Percentiles rank a stretch among this genome's conserved stretches.
Evolutionary conservation across 2,113 vertebrate genomes (phyloP).

Genomic region (Caretta caretta): DNA sequence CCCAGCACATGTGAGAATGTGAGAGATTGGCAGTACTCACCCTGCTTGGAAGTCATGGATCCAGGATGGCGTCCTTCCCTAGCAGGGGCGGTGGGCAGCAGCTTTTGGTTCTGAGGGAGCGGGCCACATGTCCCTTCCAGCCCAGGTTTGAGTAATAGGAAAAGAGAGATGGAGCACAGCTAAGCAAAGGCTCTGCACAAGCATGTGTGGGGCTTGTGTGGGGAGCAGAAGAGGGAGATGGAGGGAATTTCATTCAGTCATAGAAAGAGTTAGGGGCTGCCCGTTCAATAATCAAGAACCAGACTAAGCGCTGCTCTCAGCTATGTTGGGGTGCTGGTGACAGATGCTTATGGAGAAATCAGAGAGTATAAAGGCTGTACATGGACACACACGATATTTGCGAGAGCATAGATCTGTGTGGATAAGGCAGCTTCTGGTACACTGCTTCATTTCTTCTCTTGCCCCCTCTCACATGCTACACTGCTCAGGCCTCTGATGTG

Average conservation of each 20-base stretch:
- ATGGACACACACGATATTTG: not conserved
- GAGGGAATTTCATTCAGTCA: not conserved
- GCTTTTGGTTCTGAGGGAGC: not conserved
- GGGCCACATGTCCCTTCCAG: fast-evolving
- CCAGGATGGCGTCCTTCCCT: not conserved
- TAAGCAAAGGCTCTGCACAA: fast-evolving
- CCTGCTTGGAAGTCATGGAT: not conserved
- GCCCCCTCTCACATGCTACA: not conserved
- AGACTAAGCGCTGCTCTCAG: not conserved
- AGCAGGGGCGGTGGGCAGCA: not conserved
- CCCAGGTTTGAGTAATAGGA: not conserved
- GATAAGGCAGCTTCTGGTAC: not conserved
- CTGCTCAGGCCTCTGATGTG: not conserved
- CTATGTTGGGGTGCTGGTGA: not conserved
- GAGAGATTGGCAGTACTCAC: not conserved
- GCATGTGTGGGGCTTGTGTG: not conserved
- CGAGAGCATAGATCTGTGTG: not conserved
- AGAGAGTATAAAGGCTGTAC: not conserved
- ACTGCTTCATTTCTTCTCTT: not conserved
- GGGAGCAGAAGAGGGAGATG: not conserved
- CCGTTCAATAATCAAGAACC: not conserved
- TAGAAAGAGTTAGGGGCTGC: not conserved
- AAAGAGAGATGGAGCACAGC: not conserved
- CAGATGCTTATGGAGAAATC: not conserved
- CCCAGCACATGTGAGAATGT: not conserved